These are phyloP conservation scores for Thinocorus orbignyianus DNA, from an alignment of 2,113 vertebrate species.

Conservation along the genomic window DNA sequence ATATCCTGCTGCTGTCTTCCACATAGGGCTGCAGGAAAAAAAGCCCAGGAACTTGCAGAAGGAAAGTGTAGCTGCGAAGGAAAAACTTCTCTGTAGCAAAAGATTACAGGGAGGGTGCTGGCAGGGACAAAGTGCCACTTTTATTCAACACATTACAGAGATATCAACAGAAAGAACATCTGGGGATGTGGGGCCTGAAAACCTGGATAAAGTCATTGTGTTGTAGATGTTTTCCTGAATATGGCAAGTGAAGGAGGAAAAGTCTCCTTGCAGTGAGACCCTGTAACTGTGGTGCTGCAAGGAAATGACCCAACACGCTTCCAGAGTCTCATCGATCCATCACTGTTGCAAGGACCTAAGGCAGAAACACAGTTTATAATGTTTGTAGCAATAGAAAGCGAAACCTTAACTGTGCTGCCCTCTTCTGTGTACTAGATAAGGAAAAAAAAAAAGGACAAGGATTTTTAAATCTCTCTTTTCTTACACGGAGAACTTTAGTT, in stretches of 20 bases:
- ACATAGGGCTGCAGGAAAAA: background rate
- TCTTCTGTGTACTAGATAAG: slow-evolving; percentile 7
- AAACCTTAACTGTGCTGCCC: slow-evolving; percentile 28
- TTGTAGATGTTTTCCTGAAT: background rate
- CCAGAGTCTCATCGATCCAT: fast-evolving
- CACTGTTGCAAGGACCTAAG: background rate
- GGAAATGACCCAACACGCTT: background rate
- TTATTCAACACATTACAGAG: background rate
- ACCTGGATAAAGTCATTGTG: background rate
- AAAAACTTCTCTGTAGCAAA: background rate
- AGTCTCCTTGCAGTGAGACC: background rate
- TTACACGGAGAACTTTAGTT: background rate
- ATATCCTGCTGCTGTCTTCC: background rate
- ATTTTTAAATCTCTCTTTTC: background rate
- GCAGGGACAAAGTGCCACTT: background rate
- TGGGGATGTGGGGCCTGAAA: background rate
- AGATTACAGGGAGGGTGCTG: background rate
- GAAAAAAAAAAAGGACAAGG: background rate
- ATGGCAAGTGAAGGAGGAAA: background rate
- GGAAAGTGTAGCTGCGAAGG: background rate
- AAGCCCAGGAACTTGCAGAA: background rate
- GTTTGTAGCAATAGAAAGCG: background rate
- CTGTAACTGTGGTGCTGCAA: background rate
- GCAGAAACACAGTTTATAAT: background rate
- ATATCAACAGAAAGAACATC: background rate